Evolutionary conservation across 2,113 vertebrate genomes (phyloP).

Genomic region (Patagioenas fasciata): DNA sequence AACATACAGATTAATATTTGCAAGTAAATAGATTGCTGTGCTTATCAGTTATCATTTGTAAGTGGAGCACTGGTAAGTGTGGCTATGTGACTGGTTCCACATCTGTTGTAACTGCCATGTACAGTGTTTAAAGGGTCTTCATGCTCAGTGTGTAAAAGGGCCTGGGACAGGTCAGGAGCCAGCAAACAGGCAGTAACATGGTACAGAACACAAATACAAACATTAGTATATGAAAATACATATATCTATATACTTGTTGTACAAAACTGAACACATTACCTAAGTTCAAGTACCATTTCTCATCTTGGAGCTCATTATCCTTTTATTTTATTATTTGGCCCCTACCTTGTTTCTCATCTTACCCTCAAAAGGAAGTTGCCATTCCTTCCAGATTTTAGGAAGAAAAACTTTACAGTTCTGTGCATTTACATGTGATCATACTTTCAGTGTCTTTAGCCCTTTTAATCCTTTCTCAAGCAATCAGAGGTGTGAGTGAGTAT

Average conservation of each 20-base stretch:
- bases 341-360: background rate
- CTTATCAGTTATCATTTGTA: background rate
- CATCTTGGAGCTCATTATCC: background rate
- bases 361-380: background rate
- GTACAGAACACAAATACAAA: background rate
- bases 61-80: background rate
- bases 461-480: background rate
- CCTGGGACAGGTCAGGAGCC: background rate
- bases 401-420: background rate
- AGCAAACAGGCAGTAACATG: background rate
- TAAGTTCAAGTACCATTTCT: background rate
- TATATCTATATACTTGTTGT: background rate
- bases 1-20: background rate
- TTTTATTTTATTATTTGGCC: background rate
- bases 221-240: background rate
- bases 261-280: background rate
- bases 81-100: background rate
- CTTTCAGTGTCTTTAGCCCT: background rate
- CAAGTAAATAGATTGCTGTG: background rate
- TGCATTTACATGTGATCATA: background rate
- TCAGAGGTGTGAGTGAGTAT: background rate
- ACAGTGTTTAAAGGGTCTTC: background rate
- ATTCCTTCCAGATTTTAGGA: background rate
- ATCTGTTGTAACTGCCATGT: background rate
- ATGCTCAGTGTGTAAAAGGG: background rate